Evolutionary conservation across 1,140 invertebrate species (phyloP).

Genomic region (Hycleus phaleratus): DNA sequence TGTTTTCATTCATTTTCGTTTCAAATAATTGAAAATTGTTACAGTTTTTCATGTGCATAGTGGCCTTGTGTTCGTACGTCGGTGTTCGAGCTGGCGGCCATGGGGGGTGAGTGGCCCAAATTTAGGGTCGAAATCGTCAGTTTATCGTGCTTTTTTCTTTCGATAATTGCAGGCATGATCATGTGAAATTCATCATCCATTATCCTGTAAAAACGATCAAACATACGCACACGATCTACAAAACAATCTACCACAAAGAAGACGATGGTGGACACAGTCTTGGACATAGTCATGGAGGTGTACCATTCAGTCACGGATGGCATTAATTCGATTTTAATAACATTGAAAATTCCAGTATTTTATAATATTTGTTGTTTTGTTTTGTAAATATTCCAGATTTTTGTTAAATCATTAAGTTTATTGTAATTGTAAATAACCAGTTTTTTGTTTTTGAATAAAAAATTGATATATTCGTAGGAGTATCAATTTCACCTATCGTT

Average conservation of each 20-base stretch:
- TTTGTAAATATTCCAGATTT: no score
- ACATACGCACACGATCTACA: constrained; percentile 56
- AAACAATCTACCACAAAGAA: constrained; percentile 47
- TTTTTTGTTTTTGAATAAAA: no score
- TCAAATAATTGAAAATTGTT: background rate
- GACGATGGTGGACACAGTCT: constrained; percentile 7
- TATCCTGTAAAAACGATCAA: constrained; percentile 55
- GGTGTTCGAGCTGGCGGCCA: constrained; percentile 5
- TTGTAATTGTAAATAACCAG: no score
- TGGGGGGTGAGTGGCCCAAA: constrained; percentile 4
- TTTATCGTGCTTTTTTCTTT: background rate
- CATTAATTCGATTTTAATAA: no score
- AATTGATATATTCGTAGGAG: no score
- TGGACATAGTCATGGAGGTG: constrained; percentile 17
- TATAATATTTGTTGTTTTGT: no score
- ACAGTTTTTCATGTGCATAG: constrained; percentile 15
- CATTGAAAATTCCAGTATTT: no score
- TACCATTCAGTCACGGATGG: background rate
- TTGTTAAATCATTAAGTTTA: no score
- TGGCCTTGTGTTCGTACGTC: constrained; percentile 2
- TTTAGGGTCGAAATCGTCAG: background rate
- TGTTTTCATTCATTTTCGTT: background rate
- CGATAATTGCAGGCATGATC: constrained; percentile 28
- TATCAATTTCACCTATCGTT: no score
- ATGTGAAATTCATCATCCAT: constrained; percentile 54